Base-by-base conservation (phyloP, 2,888 invertebrate species). In the Tachina grossa region DNA sequence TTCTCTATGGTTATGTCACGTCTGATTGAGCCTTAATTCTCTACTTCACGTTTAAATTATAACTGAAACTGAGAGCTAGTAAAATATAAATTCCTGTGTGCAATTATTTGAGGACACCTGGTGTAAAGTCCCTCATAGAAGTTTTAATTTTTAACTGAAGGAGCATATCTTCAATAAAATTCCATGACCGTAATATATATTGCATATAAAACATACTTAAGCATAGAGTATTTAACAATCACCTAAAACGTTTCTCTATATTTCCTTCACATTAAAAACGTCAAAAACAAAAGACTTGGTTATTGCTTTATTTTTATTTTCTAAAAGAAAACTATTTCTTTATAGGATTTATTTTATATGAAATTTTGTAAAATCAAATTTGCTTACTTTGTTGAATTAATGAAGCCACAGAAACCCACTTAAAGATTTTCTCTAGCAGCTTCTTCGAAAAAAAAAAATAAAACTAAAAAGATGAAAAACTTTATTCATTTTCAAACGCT, bases 391-490 rank as follows among this genome's bases (percentile, higher is more conserved):
- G 85, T 72, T 72, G 61, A 63, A 72, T 72, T 85, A 88, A 87
- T 84, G 78, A 86, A 88, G 84, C 88, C 88, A 88, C 88, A 87
- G 86, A 88, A 87, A 87, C 88, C 88, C 89, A 88, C 88, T 87
- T 87, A 82, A 87, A 88, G 87, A 88, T 87, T 88, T 75, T 59
- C 72, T 53, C 79, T 76, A 16, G 53, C 11, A 75, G 6, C 71
- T 79, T 68, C 45, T 66, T 55, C 19, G n/a, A 31, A 71, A 49
- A 2, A 43, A 65, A 43, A 76, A 55, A 75, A 31, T 19, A 9
- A n/a, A 68, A 72, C 22, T 14, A 14, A 63, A 65, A 47, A 59
- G 47, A n/a, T 66, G 31, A 78, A 63, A 71, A 85, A 83, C 79
- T 83, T 85, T 85, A 80, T 83, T 85, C 83, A 76, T 85, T 85